phyloP scores from a whole-genome alignment of 37 sponge, comb jelly and placozoan species.

The Agelas oroides region DNA sequence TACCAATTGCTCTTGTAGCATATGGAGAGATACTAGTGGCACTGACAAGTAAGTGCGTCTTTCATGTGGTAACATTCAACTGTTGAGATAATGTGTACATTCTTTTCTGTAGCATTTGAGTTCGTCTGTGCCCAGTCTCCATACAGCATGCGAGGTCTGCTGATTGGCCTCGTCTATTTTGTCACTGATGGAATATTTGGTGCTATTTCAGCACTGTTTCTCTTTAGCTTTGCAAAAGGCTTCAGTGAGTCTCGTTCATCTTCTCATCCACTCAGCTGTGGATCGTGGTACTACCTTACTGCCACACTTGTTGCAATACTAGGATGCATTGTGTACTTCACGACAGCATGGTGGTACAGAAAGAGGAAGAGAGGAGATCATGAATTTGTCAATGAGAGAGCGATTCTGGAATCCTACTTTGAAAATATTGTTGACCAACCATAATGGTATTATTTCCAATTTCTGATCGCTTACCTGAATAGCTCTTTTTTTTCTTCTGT shows the following conservation, averaged over 20 bases:
- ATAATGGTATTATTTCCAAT: no score
- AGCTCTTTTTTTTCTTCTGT: no score
- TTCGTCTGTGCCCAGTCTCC: conserved; percentile 70
- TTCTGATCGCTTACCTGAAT: no score
- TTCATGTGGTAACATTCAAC: background rate
- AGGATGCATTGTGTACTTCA: conserved; percentile 29
- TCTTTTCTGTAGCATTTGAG: conserved; percentile 41
- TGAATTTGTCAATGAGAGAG: conserved; percentile 28
- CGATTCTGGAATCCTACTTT: conserved; percentile 47
- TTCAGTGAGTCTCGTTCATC: background rate
- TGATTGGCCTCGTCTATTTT: conserved; percentile 55
- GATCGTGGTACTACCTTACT: conserved; percentile 7
- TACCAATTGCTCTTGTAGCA: background rate
- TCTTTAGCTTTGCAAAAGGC: background rate
- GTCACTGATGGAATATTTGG: conserved; percentile 19
- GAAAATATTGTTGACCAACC: conserved; percentile 18
- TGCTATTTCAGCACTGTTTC: conserved; percentile 8
- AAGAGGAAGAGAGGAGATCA: conserved; percentile 55
- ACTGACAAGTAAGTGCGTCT: conserved; percentile 8
- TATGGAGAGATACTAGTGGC: conserved; percentile 26
- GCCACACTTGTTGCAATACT: conserved; percentile 2
- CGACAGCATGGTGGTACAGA: conserved; percentile 36
- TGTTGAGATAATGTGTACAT: background rate
- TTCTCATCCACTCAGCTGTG: conserved; percentile 18
- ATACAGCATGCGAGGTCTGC: conserved; percentile 52